Evolutionary conservation across 2,797 vertebrate species (phyloP), one percentile per base, ranked within the genome.

Genomic region (Enteromius unitaeniatus): DNA sequence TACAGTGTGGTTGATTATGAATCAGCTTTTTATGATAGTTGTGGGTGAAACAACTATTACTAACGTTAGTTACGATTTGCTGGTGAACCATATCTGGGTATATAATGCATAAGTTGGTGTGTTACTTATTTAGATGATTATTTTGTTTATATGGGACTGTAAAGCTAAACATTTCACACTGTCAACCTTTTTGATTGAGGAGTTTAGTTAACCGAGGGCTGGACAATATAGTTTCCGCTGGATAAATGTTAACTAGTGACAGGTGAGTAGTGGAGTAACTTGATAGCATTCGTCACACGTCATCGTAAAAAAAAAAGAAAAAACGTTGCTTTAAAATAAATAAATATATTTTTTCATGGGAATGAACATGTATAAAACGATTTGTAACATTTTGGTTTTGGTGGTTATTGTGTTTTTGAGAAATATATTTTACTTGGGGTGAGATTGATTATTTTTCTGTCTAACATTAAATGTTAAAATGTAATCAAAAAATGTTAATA

Each of bases 201-300:
- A 49, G 9, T 67, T 1, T 8, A 47, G 19, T 42, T 40, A 42
- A 11, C 0, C 11, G 28, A 21, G n/a, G 31, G 11, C 3, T 62
- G 23, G 23, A 28, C 14, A 28, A 21, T 23, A 77, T 45, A 62
- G 40, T 45, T 45, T 45, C 9, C 40, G 13, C 37, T 45, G 5
- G 34, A 4, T 11, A 65, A 17, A 47, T 68, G 28, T 55, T 79
- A 40, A 47, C 3, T 42, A 64, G 15, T 21, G 37, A 1, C 23
- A 45, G 75, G 34, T 60, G 37, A 77, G n/a, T 58, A 45, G 74
- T 1, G 8, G 34, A 42, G n/a, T 55, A 75, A 77, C 55, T 19
- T 45, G 23, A 58, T 40, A 3, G 6, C 72, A 53, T 53, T 51
- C 5, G 3, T 21, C 17, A 11, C 69, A 49, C 9, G 31, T 37